phyloP scores from a whole-genome alignment of 1,140 invertebrate species.

The Neodiprion fabricii region DNA sequence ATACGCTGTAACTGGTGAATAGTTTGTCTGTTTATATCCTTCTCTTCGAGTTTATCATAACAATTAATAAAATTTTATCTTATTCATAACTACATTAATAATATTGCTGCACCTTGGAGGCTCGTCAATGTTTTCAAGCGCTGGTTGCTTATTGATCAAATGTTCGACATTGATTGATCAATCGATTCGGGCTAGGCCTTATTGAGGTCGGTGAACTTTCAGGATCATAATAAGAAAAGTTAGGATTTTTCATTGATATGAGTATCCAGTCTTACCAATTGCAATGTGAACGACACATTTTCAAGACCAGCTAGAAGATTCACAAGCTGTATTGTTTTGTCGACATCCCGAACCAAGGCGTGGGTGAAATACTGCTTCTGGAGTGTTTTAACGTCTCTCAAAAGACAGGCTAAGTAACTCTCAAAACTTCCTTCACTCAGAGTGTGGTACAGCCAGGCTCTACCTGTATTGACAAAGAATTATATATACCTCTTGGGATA shows the following conservation, averaged over 20 bases:
- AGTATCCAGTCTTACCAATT: slow-evolving; percentile 48
- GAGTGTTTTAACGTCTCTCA: slow-evolving; percentile 51
- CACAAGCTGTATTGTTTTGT: slow-evolving; percentile 59
- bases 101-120: background rate
- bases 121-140: background rate
- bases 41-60: background rate
- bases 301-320: slow-evolving; percentile 61
- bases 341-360: slow-evolving; percentile 58
- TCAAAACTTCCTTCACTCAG: slow-evolving; percentile 61
- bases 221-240: too few relatives aligned
- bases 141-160: background rate
- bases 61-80: background rate
- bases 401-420: slow-evolving; percentile 59
- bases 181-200: background rate
- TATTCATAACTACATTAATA: background rate
- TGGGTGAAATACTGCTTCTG: slow-evolving; percentile 59
- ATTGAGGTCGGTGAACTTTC: too few relatives aligned
- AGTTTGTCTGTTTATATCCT: background rate
- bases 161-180: background rate
- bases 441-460: slow-evolving; percentile 61
- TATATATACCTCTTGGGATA: background rate
- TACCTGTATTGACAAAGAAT: slow-evolving; percentile 45
- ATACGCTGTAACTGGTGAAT: background rate
- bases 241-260: too few relatives aligned
- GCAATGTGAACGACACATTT: slow-evolving; percentile 60